Conservation (phyloP, 2,888 invertebrate genomes). For the Oscheius sp. region DNA sequence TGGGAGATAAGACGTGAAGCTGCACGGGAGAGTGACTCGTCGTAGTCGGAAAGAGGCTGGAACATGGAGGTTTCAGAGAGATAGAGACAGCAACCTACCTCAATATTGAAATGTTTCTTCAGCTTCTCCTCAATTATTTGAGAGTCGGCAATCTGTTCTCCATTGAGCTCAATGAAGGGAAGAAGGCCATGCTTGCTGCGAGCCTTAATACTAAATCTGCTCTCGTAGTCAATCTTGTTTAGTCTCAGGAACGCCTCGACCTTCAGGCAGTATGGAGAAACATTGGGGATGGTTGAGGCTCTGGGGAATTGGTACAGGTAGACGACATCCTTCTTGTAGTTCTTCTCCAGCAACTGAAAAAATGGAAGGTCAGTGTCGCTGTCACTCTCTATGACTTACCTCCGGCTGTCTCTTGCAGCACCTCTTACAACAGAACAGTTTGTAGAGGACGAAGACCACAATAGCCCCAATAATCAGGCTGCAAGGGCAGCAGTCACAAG, state of each 20-base stretch:
- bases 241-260: constrained; percentile 7
- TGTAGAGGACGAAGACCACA: constrained; percentile 14
- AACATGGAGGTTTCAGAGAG: neutral
- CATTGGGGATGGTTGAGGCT: constrained; percentile 2
- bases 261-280: constrained; percentile 13
- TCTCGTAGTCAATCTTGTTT: constrained; percentile 17
- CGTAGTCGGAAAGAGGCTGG: neutral
- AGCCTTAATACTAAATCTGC: neutral
- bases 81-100: neutral
- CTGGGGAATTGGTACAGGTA: constrained; percentile 17
- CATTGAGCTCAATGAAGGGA: constrained; percentile 29
- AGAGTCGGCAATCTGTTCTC: constrained; percentile 10
- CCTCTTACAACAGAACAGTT: neutral
- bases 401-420: constrained; percentile 3
- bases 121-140: constrained; percentile 23
- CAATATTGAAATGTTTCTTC: constrained; percentile 1
- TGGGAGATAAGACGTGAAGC: neutral
- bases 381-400: neutral
- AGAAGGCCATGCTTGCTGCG: constrained; percentile 7
- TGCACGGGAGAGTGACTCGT: constrained; percentile 2
- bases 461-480: neutral
- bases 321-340: constrained; percentile 20
- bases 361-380: neutral
- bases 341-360: constrained; percentile 6
- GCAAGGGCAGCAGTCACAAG: neutral